phyloP scores from a whole-genome alignment of 2,888 invertebrate species.

The Rutpela maculata region DNA sequence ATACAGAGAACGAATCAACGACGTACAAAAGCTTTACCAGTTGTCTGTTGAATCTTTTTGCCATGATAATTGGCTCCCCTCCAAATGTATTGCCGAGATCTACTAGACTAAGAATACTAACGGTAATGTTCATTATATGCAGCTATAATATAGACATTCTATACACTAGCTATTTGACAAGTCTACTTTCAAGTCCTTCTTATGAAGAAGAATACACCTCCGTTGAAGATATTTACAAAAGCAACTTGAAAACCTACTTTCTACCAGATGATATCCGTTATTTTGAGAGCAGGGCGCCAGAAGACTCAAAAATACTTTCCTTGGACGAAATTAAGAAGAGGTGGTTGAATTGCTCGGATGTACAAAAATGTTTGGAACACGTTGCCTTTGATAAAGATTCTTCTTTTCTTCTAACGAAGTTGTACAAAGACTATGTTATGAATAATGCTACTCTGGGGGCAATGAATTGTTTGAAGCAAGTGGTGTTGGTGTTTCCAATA shows the following conservation, averaged over 20 bases:
- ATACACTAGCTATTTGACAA: constrained; percentile 42
- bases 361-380: constrained; percentile 36
- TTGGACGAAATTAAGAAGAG: constrained; percentile 26
- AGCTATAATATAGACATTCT: constrained; percentile 4
- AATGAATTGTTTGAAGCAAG: constrained; percentile 39
- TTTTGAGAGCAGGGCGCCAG: background rate
- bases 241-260: constrained; percentile 8
- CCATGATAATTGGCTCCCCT: constrained; percentile 6
- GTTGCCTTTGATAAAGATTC: constrained; percentile 41
- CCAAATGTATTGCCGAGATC: constrained; percentile 33
- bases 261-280: constrained; percentile 9
- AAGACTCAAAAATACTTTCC: constrained; percentile 1
- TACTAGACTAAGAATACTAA: constrained; percentile 36
- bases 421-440: constrained; percentile 29
- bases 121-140: constrained; percentile 36
- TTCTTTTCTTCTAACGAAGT: constrained; percentile 35
- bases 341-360: constrained; percentile 37
- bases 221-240: constrained; percentile 24
- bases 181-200: constrained; percentile 30
- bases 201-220: constrained; percentile 38
- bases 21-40: constrained; percentile 33
- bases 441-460: constrained; percentile 8
- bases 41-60: constrained; percentile 31
- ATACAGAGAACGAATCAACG: constrained; percentile 8
- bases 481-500: constrained; percentile 35